Percentiles rank a stretch among this genome's conserved stretches.
phyloP scores from a whole-genome alignment of 2,797 vertebrate species.

The Scyliorhinus canicula region DNA sequence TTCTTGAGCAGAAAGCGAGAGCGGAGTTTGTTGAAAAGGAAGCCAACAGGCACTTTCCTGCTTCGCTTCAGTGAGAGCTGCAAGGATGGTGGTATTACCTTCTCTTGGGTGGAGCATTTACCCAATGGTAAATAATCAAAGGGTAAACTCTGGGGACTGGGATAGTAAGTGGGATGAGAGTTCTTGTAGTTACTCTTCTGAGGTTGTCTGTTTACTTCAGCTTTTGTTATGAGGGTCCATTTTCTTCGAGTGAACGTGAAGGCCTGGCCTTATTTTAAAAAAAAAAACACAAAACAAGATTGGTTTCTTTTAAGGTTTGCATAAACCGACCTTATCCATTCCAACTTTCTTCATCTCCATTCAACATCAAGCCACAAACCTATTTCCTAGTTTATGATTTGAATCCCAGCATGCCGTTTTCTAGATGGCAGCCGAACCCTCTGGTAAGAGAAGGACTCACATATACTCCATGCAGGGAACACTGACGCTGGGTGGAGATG shows the following conservation, averaged over 20 bases:
- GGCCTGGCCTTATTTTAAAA: neutral
- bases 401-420: neutral
- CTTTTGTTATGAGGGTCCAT: neutral
- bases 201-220: neutral
- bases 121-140: slow-evolving; percentile 54
- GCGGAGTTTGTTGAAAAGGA: slow-evolving; percentile 69
- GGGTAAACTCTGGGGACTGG: neutral
- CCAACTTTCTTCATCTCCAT: neutral
- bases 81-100: slow-evolving; percentile 79
- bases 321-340: neutral
- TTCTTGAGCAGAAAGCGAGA: slow-evolving; percentile 79
- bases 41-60: slow-evolving; percentile 75
- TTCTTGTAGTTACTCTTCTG: neutral
- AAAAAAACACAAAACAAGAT: neutral
- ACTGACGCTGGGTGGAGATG: neutral
- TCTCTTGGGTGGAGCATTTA: slow-evolving; percentile 81
- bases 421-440: neutral
- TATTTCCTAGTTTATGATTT: neutral
- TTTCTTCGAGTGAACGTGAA: neutral
- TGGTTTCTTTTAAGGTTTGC: neutral
- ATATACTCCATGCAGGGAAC: neutral
- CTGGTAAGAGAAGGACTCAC: neutral
- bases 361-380: neutral
- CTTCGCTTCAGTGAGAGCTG: slow-evolving; percentile 85
- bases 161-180: neutral